Evolutionary conservation across 1,140 invertebrate genomes (phyloP), one percentile per base, ranked within the genome.

Genomic region (Hylaeus volcanicus): DNA sequence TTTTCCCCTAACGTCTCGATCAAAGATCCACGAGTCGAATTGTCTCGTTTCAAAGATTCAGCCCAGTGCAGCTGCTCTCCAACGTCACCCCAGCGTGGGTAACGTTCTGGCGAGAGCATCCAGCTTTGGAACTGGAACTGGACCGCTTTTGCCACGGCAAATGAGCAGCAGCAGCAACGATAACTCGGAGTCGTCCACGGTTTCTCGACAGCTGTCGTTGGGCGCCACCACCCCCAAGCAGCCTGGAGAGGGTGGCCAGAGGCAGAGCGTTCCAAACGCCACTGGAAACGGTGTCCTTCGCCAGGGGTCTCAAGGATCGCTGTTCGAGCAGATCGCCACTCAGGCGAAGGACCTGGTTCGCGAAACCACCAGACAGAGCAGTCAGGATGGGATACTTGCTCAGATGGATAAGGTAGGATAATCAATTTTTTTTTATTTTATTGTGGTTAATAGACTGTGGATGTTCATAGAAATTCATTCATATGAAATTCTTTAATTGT

Each of bases 301-400:
- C 39, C 97, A 98, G 89, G 95, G 96, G 1, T 97, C 96, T 1
- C 97, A 97, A 90, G 95, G 96, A 8, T 98, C 97, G 0, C 89
- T 98, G 0, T 95, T 98, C 74, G 97, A 98, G 91, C 96, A 97
- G 85, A 96, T 98, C 83, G 96, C 97, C 1, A 95, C 95, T 0
- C 97, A 98, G 86, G 97, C 97, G 1, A 98, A 98, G 90, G 97
- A 97, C 86, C 90, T 98, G 70, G 96, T 98, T 3, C 94, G 96
- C 63, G 97, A 98, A 89, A 97, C 97, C 0, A 97, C 97, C 0
- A 94, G 97, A 8, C 97, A 98, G 91, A 97, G 96, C 88, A 98
- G 97, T 88, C 97, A 98, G 91, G 97, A 98, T 89, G 97, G 97
- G 26, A 86, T 98, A 1, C 92, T 98, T n/a, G 97, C 97, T 12